Conservation (phyloP, 1,140 invertebrate genomes). For the Heliconius nattereri region DNA sequence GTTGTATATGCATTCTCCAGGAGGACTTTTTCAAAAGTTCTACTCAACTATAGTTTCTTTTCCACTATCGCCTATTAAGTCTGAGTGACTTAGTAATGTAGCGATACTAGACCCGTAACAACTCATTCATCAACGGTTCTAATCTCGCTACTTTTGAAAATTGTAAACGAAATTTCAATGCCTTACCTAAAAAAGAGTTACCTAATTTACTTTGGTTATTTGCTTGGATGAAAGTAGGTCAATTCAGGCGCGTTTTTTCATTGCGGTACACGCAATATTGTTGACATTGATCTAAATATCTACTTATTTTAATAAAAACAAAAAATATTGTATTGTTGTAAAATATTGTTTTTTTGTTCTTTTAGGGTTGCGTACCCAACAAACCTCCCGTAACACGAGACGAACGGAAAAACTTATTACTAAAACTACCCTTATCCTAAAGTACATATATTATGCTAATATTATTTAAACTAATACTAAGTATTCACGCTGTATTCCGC, state of each 20-base stretch:
- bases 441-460: too few species aligned
- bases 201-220: neutral
- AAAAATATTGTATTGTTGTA: too few species aligned
- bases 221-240: constrained; percentile 4
- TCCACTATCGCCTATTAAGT: neutral
- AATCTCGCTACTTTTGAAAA: neutral
- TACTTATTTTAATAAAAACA: neutral
- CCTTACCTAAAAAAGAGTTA: neutral
- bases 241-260: neutral
- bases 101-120: too few species aligned
- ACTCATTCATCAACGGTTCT: neutral
- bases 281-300: neutral
- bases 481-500: too few species aligned
- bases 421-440: too few species aligned
- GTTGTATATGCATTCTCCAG: neutral
- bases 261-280: neutral
- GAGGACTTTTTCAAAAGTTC: too few species aligned
- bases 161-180: constrained; percentile 6
- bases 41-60: neutral
- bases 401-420: too few species aligned
- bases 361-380: too few species aligned
- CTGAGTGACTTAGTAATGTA: too few species aligned
- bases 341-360: too few species aligned
- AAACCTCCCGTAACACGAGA: too few species aligned
- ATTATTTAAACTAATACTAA: too few species aligned